These are phyloP conservation scores for Leptogaster cylindrica DNA, from an alignment of 2,888 invertebrate species.

Conservation along the genomic window DNA sequence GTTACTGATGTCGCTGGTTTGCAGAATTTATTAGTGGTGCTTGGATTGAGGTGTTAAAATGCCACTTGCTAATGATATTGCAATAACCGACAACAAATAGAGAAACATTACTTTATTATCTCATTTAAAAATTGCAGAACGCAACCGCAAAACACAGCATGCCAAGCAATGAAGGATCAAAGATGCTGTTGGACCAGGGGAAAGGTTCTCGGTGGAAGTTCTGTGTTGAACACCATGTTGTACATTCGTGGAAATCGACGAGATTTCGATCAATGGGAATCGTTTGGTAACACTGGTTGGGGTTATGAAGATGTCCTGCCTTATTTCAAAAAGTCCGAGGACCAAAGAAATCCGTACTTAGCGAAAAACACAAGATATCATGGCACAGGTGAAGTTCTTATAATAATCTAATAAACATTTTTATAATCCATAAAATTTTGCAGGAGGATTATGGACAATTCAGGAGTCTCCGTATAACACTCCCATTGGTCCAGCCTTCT, in stretches of 20 bases:
- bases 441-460: slow-evolving; percentile 62
- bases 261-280: slow-evolving; percentile 88
- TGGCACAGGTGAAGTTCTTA: slow-evolving; percentile 66
- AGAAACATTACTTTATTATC: slow-evolving; percentile 3
- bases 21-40: too few relatives aligned
- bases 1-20: too few relatives aligned
- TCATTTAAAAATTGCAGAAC: slow-evolving; percentile 65
- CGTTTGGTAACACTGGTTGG: slow-evolving; percentile 88
- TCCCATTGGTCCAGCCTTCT: slow-evolving; percentile 81
- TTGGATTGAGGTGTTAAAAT: too few relatives aligned
- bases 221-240: slow-evolving; percentile 88
- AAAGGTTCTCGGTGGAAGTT: slow-evolving; percentile 86
- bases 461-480: slow-evolving; percentile 65
- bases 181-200: slow-evolving; percentile 90
- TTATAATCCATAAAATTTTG: neutral
- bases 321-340: slow-evolving; percentile 86
- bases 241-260: slow-evolving; percentile 86
- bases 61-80: too few relatives aligned
- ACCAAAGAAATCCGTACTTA: slow-evolving; percentile 87
- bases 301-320: slow-evolving; percentile 79
- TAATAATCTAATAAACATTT: neutral
- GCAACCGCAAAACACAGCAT: slow-evolving; percentile 82
- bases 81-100: too few relatives aligned
- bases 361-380: slow-evolving; percentile 77
- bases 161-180: slow-evolving; percentile 84